A percentile compares a stretch with the other conserved stretches of the same genome.
Conservation (phyloP, 53 echinoderm and acorn worm species). For the Holothuria scabra region DNA sequence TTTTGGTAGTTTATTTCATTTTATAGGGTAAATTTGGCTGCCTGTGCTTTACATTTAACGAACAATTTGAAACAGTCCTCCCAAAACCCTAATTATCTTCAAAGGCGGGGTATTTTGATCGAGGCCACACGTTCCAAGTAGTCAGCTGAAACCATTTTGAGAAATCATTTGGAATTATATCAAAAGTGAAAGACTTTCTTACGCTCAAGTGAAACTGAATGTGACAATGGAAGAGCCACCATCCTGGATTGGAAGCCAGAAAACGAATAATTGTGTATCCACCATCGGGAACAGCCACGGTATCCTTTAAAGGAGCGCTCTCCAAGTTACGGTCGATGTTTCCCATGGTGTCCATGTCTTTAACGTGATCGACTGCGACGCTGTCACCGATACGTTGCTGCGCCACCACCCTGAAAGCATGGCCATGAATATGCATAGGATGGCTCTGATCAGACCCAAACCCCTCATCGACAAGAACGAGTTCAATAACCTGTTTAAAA, state of each 20-base stretch:
- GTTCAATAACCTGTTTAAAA: constrained; percentile 59
- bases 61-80: no score
- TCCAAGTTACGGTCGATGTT: constrained; percentile 62
- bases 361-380: constrained; percentile 31
- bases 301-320: constrained; percentile 65
- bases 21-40: no score
- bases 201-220: constrained; percentile 73
- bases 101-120: no score
- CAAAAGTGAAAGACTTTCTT: background rate
- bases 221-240: constrained; percentile 86
- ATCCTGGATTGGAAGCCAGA: constrained; percentile 78
- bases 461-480: constrained; percentile 74
- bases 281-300: constrained; percentile 72
- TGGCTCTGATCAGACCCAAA: constrained; percentile 56
- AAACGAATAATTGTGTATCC: constrained; percentile 85
- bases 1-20: no score
- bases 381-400: constrained; percentile 47
- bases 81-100: no score
- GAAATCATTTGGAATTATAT: no score
- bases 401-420: constrained; percentile 61
- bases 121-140: no score
- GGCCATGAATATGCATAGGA: constrained; percentile 73
- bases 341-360: constrained; percentile 49
- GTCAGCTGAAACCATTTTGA: no score
- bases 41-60: no score